phyloP scores from a whole-genome alignment of 2,797 vertebrate species.

The Lepus townsendii region DNA sequence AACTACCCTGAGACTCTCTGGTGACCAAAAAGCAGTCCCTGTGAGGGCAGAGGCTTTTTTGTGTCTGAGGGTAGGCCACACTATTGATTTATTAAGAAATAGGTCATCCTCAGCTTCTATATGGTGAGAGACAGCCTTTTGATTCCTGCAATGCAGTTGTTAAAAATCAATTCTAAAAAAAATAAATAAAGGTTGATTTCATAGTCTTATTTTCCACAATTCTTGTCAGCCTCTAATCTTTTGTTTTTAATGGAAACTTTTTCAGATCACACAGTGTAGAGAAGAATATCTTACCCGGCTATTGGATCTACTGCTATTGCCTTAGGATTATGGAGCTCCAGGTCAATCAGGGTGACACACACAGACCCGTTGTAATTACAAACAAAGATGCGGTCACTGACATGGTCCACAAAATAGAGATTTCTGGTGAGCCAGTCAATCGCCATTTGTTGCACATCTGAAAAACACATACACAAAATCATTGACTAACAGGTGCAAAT shows the following conservation, averaged over 20 bases:
- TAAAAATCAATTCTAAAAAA: not conserved
- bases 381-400: conserved; percentile 94
- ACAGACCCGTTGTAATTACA: conserved; percentile 93
- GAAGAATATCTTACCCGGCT: conserved; percentile 92
- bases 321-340: conserved; percentile 95
- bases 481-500: conserved; percentile 64
- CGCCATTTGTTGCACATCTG: conserved; percentile 96
- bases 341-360: conserved; percentile 95
- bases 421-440: conserved; percentile 98
- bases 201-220: not conserved
- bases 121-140: not conserved
- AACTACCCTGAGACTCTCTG: not conserved
- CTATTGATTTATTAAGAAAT: not conserved
- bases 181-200: not conserved
- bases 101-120: not conserved
- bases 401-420: conserved; percentile 95
- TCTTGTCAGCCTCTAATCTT: not conserved
- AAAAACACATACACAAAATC: conserved; percentile 65
- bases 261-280: not conserved
- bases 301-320: conserved; percentile 95
- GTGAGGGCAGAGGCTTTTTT: not conserved
- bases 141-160: not conserved
- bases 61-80: not conserved
- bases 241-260: not conserved
- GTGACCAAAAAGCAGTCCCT: not conserved